Percentiles rank a stretch among this genome's conserved stretches.
Conservation (phyloP, 2,797 vertebrate species). For the Babyrousa celebensis region DNA sequence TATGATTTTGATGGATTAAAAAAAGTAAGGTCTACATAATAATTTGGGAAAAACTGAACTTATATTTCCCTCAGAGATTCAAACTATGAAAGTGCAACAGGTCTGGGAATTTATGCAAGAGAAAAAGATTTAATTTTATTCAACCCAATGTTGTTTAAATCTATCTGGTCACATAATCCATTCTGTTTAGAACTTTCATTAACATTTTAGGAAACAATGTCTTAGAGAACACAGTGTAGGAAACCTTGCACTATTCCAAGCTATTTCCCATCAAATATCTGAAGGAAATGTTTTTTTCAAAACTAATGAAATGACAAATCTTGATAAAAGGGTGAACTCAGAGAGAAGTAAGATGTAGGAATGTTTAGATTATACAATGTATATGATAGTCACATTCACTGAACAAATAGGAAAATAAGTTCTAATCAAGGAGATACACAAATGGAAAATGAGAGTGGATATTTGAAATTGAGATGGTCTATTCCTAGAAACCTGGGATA, state of each 20-base stretch:
- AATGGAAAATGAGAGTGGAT: not conserved
- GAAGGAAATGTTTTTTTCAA: not conserved
- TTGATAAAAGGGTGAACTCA: not conserved
- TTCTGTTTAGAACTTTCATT: not conserved
- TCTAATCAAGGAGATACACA: not conserved
- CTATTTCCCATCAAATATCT: not conserved
- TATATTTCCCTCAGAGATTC: slow-evolving; percentile 5
- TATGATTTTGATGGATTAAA: not conserved
- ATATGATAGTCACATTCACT: not conserved
- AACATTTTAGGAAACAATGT: not conserved
- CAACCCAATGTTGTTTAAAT: not conserved
- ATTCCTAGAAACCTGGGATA: not conserved
- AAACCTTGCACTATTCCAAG: not conserved
- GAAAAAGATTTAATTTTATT: not conserved
- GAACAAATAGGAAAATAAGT: not conserved
- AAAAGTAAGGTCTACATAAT: not conserved
- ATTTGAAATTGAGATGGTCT: not conserved
- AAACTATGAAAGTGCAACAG: not conserved
- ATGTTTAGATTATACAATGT: not conserved
- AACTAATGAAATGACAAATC: not conserved
- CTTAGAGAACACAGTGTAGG: not conserved
- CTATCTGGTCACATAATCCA: not conserved
- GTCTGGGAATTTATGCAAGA: not conserved
- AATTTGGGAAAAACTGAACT: slow-evolving; percentile 4
- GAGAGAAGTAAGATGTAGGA: not conserved